These are phyloP conservation scores for Poecilus cupreus DNA, from an alignment of 2,888 invertebrate species.

Conservation along the genomic window DNA sequence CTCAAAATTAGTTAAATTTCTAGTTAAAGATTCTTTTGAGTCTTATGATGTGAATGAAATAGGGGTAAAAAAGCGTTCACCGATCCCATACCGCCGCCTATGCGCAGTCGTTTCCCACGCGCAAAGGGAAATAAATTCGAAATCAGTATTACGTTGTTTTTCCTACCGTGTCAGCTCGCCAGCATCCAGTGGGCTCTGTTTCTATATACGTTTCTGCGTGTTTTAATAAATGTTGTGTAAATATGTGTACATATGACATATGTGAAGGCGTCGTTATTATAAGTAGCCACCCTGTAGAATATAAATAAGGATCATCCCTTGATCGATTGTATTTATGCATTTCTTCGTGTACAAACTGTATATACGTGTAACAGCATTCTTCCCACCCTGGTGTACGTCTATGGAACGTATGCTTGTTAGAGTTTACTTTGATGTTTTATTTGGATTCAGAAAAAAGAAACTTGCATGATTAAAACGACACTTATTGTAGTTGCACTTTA, in stretches of 20 bases:
- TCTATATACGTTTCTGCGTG: slow-evolving; percentile 46
- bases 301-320: slow-evolving; percentile 58
- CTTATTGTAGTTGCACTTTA: neutral
- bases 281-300: slow-evolving; percentile 56
- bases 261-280: slow-evolving; percentile 41
- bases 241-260: slow-evolving; percentile 50
- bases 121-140: slow-evolving; percentile 48
- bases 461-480: slow-evolving; percentile 12
- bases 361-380: slow-evolving; percentile 53
- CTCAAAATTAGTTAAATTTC: too few species aligned
- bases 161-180: slow-evolving; percentile 14
- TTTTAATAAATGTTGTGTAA: slow-evolving; percentile 56
- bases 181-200: slow-evolving; percentile 11
- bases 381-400: slow-evolving; percentile 14
- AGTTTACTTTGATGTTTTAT: neutral
- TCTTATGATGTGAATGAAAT: neutral
- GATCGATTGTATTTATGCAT: slow-evolving; percentile 58
- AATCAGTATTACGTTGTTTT: slow-evolving; percentile 57
- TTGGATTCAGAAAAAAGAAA: neutral
- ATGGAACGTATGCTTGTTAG: neutral
- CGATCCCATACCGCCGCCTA: slow-evolving; percentile 20
- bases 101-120: slow-evolving; percentile 35
- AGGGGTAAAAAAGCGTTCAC: neutral
- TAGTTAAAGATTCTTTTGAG: too few species aligned
- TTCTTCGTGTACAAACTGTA: slow-evolving; percentile 57